phyloP scores from a whole-genome alignment of 1,140 invertebrate genomes.

The Bombus waltoni region DNA sequence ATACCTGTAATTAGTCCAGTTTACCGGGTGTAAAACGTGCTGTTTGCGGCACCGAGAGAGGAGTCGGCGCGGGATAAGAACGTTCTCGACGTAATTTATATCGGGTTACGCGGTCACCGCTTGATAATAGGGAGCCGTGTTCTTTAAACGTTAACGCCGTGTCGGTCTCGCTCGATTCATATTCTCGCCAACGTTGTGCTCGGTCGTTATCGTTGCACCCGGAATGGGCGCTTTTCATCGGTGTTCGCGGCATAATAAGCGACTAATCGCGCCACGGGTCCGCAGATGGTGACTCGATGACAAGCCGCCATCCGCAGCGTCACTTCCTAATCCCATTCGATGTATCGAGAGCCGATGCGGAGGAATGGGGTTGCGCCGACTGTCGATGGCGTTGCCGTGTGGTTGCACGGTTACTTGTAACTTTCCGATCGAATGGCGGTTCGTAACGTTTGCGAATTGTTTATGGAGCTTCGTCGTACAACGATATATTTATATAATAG shows the following conservation, averaged over 20 bases:
- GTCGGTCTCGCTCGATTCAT: neutral
- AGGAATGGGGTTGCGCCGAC: neutral
- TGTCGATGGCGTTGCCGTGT: neutral
- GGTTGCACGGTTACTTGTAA: neutral
- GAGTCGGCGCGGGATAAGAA: neutral
- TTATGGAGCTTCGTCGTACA: neutral
- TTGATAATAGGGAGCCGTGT: slow-evolving; percentile 6
- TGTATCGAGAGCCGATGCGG: neutral
- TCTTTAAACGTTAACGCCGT: slow-evolving; percentile 10
- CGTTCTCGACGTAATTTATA: slow-evolving; percentile 1
- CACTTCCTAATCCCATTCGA: neutral
- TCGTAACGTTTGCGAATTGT: neutral
- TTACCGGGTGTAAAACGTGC: neutral
- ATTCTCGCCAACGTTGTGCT: neutral
- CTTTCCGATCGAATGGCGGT: neutral
- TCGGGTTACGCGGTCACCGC: slow-evolving; percentile 4
- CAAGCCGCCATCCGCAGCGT: neutral
- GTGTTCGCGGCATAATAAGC: slow-evolving; percentile 7
- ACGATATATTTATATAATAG: neutral
- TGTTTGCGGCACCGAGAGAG: neutral
- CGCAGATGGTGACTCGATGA: neutral
- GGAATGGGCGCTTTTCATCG: slow-evolving; percentile 10
- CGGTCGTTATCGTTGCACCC: slow-evolving; percentile 17
- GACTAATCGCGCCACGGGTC: slow-evolving; percentile 22
- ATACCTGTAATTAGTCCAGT: neutral